A percentile compares a stretch with the other conserved stretches of the same genome.
Conservation (phyloP, 2,888 invertebrate species). For the Callimorpha dominula region DNA sequence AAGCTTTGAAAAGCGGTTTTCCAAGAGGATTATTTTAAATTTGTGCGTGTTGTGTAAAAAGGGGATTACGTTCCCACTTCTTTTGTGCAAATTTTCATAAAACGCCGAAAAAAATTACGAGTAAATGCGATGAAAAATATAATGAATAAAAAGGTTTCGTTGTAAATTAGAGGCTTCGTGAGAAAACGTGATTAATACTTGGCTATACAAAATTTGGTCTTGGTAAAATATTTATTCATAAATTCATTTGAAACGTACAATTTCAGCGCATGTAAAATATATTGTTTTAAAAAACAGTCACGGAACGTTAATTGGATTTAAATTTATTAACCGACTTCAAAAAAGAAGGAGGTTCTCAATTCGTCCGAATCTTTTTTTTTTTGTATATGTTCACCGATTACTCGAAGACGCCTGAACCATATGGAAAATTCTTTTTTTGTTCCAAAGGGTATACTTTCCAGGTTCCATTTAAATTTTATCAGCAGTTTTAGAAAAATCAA, state of each 20-base stretch:
- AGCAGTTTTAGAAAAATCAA: too few relatives aligned
- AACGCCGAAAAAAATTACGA: conserved; percentile 10
- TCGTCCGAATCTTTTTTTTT: too few relatives aligned
- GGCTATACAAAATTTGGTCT: background rate
- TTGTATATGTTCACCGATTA: too few relatives aligned
- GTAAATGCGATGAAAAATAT: conserved; percentile 10
- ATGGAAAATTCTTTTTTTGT: too few relatives aligned
- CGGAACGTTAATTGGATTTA: background rate
- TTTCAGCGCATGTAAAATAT: background rate
- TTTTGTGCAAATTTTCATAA: conserved; percentile 5
- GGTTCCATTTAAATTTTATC: too few relatives aligned
- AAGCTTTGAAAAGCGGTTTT: conserved; percentile 38
- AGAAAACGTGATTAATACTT: conserved; percentile 12
- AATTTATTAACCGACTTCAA: background rate
- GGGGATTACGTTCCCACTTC: conserved; percentile 16
- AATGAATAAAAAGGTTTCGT: conserved; percentile 7
- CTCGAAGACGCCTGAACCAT: too few relatives aligned
- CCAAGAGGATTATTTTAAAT: conserved; percentile 25
- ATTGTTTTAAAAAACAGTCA: background rate
- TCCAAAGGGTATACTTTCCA: too few relatives aligned
- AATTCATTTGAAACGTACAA: background rate
- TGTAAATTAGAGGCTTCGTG: conserved; percentile 4
- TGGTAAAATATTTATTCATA: background rate
- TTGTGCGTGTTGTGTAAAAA: conserved; percentile 19
- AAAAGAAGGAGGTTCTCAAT: too few relatives aligned